Base-by-base conservation (phyloP, 1,140 invertebrate genomes). In the Saxidomus purpurata region DNA sequence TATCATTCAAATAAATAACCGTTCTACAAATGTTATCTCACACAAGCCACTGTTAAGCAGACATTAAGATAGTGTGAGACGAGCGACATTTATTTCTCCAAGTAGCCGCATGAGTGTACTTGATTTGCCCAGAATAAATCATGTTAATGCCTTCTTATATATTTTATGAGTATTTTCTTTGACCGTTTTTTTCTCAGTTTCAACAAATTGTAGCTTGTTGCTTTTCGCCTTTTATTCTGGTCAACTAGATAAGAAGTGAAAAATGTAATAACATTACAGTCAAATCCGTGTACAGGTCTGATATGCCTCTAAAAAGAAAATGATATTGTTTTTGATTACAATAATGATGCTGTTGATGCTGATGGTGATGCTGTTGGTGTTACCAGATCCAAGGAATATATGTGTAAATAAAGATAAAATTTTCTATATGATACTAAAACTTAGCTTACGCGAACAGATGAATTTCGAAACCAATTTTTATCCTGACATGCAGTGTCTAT, bases 1-100 rank as follows among this genome's bases (percentile, higher is more conserved):
- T 85, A 85, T 85, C 83, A n/a, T 34, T 28, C 25, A 31, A 85
- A 85, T 85, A 85, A 85, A 85, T 85, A 74, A 67, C 59, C 31
- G 25, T 69, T 74, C 76, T 74, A 85, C 83, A 85, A 43, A 71
- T 47, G 69, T 85, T 85, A 85, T 85, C 83, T 83, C 28, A 31
- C 31, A 28, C 34, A 47, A 71, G 83, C 83, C 83, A 85, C 81
- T 38, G 83, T 71, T 36, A 85, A 31, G 69, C 49, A 74, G 67
- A 74, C 83, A 55, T 71, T 71, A 22, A 85, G 83, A 55, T 74
- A 55, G 4, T 28, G 34, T 17, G 22, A 85, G 67, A 71, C 67
- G 40, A 19, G 67, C 40, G 83, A 85, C 83, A 85, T 85, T 31
- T 85, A 71, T 85, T 71, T 71, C 36, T n/a, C 69, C 83, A 85